Evolutionary conservation across 1,140 invertebrate genomes (phyloP), one percentile per base, ranked within the genome.

Genomic region (Conopomorpha cramerella): DNA sequence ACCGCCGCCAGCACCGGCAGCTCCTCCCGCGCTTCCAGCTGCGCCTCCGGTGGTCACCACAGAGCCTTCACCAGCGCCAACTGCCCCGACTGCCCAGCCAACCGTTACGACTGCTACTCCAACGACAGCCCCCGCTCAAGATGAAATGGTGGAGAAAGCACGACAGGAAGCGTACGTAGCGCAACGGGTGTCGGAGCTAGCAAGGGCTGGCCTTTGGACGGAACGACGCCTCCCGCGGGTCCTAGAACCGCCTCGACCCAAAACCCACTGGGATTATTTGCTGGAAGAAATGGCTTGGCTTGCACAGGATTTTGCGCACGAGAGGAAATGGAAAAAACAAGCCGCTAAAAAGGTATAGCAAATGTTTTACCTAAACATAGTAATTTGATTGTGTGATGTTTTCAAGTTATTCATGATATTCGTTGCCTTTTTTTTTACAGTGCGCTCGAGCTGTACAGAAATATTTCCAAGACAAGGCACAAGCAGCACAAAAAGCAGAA

Each of bases 271-370:
- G 96, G 97, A 99, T 70, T 99, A 96, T 74, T 81, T 99, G 31
- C 70, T 99, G 7, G 97, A 99, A 71, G 97, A 99, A 78, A 98
- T 99, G 93, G 88, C 90, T 14, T 99, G 97, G 97, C 80, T 99
- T 34, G 92, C 95, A 23, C 90, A 93, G 12, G 96, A 99, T 78
- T 99, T 99, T 82, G 91, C 91, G 17, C 92, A 97, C 67, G 96
- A 99, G 77, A 81, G 95, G 31, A 98, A 97, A 66, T 97, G 93
- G 94, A 99, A 99, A 59, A 96, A 95, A 72, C 88, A 90, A 30
- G 90, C 91, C 6, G 94, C 95, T 0, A 95, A 93, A 73, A 98
- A 98, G 77, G 86, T 89, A 27, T n/a, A n/a, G n/a, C n/a, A n/a
- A n/a, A n/a, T n/a, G n/a, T n/a, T n/a, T n/a, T n/a, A n/a, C n/a